Conservation (phyloP, 2,113 vertebrate species). For the Nycticorax nycticorax region DNA sequence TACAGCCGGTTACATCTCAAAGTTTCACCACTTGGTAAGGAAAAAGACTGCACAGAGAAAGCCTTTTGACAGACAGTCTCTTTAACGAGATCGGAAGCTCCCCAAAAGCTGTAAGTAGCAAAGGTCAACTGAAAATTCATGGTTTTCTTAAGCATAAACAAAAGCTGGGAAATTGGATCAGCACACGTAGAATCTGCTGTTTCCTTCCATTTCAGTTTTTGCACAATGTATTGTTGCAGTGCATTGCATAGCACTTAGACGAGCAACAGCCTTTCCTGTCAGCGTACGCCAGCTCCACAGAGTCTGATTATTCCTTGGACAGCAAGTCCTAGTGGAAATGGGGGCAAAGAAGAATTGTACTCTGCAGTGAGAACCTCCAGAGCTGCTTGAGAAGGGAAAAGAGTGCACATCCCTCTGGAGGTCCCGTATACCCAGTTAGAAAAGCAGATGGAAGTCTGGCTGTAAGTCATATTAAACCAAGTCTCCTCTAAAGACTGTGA, state of each 20-base stretch:
- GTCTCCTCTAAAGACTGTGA: background rate
- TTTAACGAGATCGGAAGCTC: constrained; percentile 59
- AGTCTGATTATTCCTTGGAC: background rate
- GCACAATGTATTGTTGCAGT: background rate
- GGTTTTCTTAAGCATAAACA: background rate
- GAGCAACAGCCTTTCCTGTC: background rate
- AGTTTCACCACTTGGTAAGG: background rate
- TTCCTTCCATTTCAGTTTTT: background rate
- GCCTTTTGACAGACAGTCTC: constrained; percentile 50
- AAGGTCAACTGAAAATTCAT: constrained; percentile 43
- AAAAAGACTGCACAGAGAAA: background rate
- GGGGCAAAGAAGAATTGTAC: background rate
- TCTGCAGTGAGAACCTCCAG: background rate
- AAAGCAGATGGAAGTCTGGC: background rate
- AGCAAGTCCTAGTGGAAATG: background rate
- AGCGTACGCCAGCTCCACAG: background rate
- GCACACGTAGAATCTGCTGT: background rate
- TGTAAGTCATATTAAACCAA: background rate
- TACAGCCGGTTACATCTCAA: constrained; percentile 46
- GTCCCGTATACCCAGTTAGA: background rate
- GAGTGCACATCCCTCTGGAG: background rate
- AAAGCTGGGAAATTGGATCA: constrained; percentile 38
- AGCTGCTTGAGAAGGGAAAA: background rate
- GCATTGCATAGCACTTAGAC: background rate
- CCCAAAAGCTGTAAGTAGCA: constrained; percentile 13